phyloP scores from a whole-genome alignment of 2,113 vertebrate genomes.

The Poeciliopsis retropinna region DNA sequence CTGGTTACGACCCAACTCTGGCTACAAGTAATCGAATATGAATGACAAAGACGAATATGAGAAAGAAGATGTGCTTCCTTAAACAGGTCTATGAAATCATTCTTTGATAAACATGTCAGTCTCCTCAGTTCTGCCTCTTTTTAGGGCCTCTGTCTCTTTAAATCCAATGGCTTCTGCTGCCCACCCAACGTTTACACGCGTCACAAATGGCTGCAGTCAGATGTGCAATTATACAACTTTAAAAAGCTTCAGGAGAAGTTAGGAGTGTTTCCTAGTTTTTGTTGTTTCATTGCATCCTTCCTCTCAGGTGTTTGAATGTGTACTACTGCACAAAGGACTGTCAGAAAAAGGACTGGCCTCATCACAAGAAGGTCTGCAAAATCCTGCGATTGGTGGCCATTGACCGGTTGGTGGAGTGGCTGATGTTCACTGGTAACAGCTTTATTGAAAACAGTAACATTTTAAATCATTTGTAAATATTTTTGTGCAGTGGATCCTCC shows the following conservation, averaged over 20 bases:
- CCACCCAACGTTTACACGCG: too few species aligned
- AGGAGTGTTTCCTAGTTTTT: background rate
- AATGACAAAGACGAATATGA: background rate
- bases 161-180: too few species aligned
- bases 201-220: too few species aligned
- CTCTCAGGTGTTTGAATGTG: constrained; percentile 90
- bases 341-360: constrained; percentile 89
- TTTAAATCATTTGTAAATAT: background rate
- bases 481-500: background rate
- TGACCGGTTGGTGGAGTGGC: constrained; percentile 93
- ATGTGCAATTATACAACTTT: too few species aligned
- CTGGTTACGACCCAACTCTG: background rate
- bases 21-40: background rate
- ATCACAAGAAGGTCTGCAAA: constrained; percentile 91
- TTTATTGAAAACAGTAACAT: background rate
- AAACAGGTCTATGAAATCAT: too few species aligned
- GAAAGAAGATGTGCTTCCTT: background rate
- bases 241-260: background rate
- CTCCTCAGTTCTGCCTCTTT: too few species aligned
- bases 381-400: constrained; percentile 87
- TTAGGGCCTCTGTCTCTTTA: too few species aligned
- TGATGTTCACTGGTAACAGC: constrained; percentile 88
- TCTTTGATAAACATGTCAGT: too few species aligned
- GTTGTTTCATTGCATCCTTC: background rate
- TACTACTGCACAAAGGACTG: constrained; percentile 91